Conservation (phyloP, 2,888 invertebrate genomes). For the Hetaerina titia region DNA sequence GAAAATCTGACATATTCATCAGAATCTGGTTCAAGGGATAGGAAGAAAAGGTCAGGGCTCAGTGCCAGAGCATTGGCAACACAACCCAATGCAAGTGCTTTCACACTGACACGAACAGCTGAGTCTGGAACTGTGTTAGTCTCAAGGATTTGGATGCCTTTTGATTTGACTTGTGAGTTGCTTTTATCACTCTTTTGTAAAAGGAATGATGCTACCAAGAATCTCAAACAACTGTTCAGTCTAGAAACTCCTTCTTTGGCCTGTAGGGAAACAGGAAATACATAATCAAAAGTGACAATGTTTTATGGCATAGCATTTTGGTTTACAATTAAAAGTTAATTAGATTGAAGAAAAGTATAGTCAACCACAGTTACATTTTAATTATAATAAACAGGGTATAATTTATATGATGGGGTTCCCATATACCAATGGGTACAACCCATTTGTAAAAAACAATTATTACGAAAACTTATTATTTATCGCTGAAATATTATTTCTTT, state of each 20-base stretch:
- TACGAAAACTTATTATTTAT: no score
- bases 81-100: constrained; percentile 91
- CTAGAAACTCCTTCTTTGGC: constrained; percentile 39
- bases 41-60: constrained; percentile 86
- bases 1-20: constrained; percentile 74
- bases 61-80: constrained; percentile 86
- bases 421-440: no score
- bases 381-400: not conserved
- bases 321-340: not conserved
- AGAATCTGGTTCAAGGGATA: constrained; percentile 78
- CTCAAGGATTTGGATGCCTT: constrained; percentile 25
- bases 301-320: no score
- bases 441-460: no score
- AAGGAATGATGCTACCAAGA: constrained; percentile 49
- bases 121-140: constrained; percentile 79
- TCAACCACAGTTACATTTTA: not conserved
- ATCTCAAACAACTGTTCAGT: constrained; percentile 41
- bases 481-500: no score
- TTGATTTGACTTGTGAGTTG: not conserved
- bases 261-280: not conserved
- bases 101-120: constrained; percentile 91
- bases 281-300: no score
- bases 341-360: not conserved
- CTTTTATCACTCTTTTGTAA: not conserved
- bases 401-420: not conserved